Evolutionary conservation across 2,888 invertebrate species (phyloP), one percentile per base, ranked within the genome.

Genomic region (Physocephala rufipes): DNA sequence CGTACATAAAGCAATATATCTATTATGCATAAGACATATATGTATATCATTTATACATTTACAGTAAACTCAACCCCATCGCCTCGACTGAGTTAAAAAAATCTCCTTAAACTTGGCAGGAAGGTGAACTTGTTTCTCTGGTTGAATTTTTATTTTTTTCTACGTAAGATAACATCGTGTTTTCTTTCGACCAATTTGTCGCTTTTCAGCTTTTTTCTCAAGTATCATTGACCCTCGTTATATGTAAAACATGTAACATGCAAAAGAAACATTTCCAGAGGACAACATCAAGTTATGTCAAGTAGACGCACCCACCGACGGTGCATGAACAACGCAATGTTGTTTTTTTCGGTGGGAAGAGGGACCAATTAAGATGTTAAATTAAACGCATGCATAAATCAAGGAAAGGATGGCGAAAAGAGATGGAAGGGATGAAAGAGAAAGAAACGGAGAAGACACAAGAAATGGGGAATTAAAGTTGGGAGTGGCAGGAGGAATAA

Each of bases 391-490:
- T 21, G n/a, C 15, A 61, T 61, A 36, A 5, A 30, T 30, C 43
- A 49, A 19, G n/a, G 24, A 58, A 36, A 59, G 67, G n/a, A n/a
- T n/a, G n/a, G n/a, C n/a, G n/a, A n/a, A n/a, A 70, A 70, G 36
- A 71, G 36, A 49, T 58, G 69, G n/a, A n/a, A n/a, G n/a, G n/a
- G n/a, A n/a, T n/a, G n/a, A n/a, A n/a, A n/a, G n/a, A 59, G 69
- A 67, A 66, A 72, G 67, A 72, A 69, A 67, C 71, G 67, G 72
- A 72, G 70, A 74, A 69, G 70, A 71, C 69, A 49, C n/a, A 61
- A 30, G 26, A 26, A 67, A 24, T 45, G 45, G 24, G 43, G 28
- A 26, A 26, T 36, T 4, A 36, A n/a, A 9, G 63, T 36, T 36
- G 28, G 51, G 53, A 2, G 19, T 9, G 53, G 21, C 1, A 16